A percentile compares a stretch with the other conserved stretches of the same genome.
Conservation (phyloP, 2,113 vertebrate species). For the Aldabrachelys gigantea region DNA sequence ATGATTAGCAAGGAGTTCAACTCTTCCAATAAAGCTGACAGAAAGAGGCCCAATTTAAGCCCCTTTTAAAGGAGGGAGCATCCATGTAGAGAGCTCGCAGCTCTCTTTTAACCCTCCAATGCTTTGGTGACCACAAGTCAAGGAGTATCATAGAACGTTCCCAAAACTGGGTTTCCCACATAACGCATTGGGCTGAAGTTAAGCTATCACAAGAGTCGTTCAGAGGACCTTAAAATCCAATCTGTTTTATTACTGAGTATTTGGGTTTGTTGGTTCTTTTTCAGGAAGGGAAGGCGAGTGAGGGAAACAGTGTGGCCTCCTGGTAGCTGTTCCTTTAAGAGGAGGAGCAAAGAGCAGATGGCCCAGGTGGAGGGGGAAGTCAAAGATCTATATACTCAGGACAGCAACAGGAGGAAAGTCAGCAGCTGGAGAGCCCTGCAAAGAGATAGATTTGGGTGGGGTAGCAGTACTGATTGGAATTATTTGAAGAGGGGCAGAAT, state of each 20-base stretch:
- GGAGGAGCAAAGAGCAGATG: neutral
- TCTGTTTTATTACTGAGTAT: neutral
- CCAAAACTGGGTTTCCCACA: neutral
- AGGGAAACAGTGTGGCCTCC: neutral
- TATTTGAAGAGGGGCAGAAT: neutral
- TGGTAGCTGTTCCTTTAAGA: neutral
- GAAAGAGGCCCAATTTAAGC: neutral
- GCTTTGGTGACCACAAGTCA: neutral
- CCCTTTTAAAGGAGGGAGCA: neutral
- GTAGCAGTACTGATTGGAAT: neutral
- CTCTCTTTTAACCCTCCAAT: neutral
- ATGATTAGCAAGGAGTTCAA: neutral
- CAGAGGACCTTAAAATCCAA: neutral
- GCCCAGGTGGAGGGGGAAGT: neutral
- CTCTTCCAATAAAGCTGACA: slow-evolving; percentile 3
- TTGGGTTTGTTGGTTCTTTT: neutral
- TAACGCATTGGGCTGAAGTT: neutral
- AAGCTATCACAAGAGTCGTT: neutral
- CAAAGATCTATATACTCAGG: neutral
- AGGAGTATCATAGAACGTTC: neutral
- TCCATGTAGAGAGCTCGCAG: neutral
- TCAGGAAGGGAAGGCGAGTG: neutral
- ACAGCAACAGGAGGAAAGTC: neutral
- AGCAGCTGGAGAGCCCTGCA: neutral
- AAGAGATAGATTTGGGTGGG: neutral